phyloP scores from a whole-genome alignment of 2,113 vertebrate genomes.

The Corythaixoides concolor region DNA sequence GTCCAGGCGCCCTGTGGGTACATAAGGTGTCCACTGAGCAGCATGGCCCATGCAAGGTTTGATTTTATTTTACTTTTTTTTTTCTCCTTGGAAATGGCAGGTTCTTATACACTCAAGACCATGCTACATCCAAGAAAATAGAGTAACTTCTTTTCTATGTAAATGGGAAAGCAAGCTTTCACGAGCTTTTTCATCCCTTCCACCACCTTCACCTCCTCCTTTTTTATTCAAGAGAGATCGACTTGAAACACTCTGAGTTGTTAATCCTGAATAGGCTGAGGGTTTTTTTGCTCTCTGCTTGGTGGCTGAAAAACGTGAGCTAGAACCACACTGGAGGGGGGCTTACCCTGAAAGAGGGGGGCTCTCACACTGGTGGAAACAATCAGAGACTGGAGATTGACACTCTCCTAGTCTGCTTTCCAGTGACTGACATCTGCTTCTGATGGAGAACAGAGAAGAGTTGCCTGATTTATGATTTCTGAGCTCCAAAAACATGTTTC shows the following conservation, averaged over 20 bases:
- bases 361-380: not conserved
- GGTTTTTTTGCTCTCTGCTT: not conserved
- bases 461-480: not conserved
- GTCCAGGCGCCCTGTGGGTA: not conserved
- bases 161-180: not conserved
- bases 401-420: not conserved
- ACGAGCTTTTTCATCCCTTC: not conserved
- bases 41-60: not conserved
- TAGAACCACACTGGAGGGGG: not conserved
- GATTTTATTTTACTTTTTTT: not conserved
- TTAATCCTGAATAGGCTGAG: not conserved
- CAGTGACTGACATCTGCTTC: not conserved
- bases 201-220: accelerated
- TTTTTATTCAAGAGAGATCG: not conserved
- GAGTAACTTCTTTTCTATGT: not conserved
- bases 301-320: not conserved
- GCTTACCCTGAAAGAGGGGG: too few species aligned
- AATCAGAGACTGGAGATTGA: not conserved
- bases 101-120: not conserved
- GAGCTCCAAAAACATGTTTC: not conserved
- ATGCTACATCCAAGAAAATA: not conserved
- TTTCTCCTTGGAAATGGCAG: not conserved
- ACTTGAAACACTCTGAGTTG: not conserved
- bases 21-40: not conserved
- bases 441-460: not conserved